Conservation (phyloP, 1,140 invertebrate species). For the Planococcus citri region DNA sequence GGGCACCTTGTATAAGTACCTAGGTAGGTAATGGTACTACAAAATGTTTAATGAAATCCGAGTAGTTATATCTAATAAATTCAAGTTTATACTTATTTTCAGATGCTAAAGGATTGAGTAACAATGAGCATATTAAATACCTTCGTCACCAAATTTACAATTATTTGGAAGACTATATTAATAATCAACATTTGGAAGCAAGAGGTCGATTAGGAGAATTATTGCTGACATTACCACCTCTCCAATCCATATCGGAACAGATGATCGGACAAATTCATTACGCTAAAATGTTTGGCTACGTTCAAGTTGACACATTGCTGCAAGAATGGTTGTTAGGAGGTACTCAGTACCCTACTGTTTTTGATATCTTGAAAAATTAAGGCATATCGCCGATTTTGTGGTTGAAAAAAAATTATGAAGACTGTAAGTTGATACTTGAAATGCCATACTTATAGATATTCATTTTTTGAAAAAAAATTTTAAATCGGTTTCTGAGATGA, state of each 20-base stretch:
- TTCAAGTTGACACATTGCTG: slow-evolving; percentile 86
- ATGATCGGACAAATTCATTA: slow-evolving; percentile 99
- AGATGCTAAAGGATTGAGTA: slow-evolving; percentile 87
- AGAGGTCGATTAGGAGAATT: slow-evolving; percentile 92
- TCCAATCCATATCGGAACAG: slow-evolving; percentile 95
- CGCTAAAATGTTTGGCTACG: slow-evolving; percentile 88
- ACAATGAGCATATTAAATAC: slow-evolving; percentile 68
- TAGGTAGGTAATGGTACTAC: no score
- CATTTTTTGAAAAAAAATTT: no score
- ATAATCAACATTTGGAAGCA: slow-evolving; percentile 87
- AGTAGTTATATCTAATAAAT: not conserved
- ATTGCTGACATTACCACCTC: slow-evolving; percentile 79
- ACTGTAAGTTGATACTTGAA: no score
- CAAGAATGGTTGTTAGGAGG: slow-evolving; percentile 93
- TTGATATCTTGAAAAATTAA: no score
- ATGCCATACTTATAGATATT: no score
- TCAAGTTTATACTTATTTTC: slow-evolving; percentile 30
- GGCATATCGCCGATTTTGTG: no score
- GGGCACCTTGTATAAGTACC: no score
- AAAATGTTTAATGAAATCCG: no score
- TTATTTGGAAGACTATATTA: slow-evolving; percentile 95
- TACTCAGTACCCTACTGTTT: no score
- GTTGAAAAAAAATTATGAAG: no score
- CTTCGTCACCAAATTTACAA: slow-evolving; percentile 89
- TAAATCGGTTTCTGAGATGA: no score